phyloP scores from a whole-genome alignment of 2,797 vertebrate species.

The Periparus ater region DNA sequence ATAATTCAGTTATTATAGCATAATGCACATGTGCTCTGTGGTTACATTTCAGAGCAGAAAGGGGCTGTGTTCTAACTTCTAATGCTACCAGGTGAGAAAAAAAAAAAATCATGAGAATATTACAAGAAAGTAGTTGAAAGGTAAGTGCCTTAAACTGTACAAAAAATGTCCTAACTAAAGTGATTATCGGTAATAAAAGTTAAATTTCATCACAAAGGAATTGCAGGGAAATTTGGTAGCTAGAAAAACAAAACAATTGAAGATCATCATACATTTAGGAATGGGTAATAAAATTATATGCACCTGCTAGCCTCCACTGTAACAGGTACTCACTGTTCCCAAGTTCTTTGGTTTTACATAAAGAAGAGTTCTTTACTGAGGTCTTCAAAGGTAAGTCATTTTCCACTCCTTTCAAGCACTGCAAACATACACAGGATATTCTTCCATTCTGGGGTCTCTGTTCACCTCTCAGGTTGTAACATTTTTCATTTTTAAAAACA shows the following conservation, averaged over 20 bases:
- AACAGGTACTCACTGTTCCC: background rate
- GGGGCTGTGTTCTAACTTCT: background rate
- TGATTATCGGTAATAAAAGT: background rate
- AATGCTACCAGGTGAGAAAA: background rate
- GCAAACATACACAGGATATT: background rate
- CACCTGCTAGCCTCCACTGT: background rate
- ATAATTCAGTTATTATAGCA: background rate
- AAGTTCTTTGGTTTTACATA: background rate
- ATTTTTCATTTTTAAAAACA: background rate
- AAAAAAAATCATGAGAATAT: background rate
- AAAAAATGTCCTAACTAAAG: background rate
- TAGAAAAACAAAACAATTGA: background rate
- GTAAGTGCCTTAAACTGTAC: background rate
- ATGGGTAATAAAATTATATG: background rate
- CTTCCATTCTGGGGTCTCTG: background rate
- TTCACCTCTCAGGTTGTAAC: background rate
- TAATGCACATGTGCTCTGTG: background rate
- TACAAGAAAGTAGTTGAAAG: background rate
- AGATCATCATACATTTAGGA: background rate
- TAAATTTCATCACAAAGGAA: background rate
- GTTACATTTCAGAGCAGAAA: background rate
- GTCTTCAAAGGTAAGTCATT: background rate
- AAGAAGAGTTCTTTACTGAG: background rate
- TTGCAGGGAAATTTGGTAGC: background rate
- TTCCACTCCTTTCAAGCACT: background rate